These are phyloP conservation scores for Pomacea maculata DNA, from an alignment of 1,140 invertebrate genomes.

Conservation along the genomic window DNA sequence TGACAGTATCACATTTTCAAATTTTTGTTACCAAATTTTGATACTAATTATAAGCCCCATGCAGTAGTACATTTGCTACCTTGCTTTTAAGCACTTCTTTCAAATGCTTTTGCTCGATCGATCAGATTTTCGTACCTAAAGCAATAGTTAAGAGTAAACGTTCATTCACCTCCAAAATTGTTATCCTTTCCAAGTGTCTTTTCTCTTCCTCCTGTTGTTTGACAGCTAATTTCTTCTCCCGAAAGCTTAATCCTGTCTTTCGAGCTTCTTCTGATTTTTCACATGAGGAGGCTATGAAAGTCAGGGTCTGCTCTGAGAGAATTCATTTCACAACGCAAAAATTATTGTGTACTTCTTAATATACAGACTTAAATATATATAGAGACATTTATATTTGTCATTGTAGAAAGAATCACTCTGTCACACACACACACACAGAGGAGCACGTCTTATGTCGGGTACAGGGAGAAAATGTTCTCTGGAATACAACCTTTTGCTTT, in stretches of 20 bases:
- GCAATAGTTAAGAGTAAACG: not conserved
- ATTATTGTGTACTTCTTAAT: not conserved
- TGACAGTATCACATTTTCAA: not conserved
- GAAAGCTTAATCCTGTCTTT: slow-evolving; percentile 30
- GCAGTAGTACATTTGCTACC: not conserved
- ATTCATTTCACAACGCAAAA: not conserved
- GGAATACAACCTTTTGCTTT: slow-evolving; percentile 23
- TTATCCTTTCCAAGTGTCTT: slow-evolving; percentile 44
- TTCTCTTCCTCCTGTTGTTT: slow-evolving; percentile 41
- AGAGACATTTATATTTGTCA: too few relatives aligned
- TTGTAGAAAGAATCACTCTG: not conserved
- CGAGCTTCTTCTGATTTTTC: slow-evolving; percentile 31
- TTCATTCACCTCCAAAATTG: slow-evolving; percentile 42
- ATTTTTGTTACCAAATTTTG: not conserved
- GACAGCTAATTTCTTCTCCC: slow-evolving; percentile 47
- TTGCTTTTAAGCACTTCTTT: not conserved
- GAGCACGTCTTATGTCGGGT: not conserved
- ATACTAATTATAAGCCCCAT: not conserved
- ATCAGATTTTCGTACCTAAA: not conserved
- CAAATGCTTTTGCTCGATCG: not conserved
- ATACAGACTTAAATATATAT: not conserved
- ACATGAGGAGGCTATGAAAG: slow-evolving; percentile 17
- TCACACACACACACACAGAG: slow-evolving; percentile 10
- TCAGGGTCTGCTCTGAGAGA: not conserved
- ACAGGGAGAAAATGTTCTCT: not conserved